Evolutionary conservation across 2,888 invertebrate species (phyloP).

Genomic region (Calephelis perditalis): DNA sequence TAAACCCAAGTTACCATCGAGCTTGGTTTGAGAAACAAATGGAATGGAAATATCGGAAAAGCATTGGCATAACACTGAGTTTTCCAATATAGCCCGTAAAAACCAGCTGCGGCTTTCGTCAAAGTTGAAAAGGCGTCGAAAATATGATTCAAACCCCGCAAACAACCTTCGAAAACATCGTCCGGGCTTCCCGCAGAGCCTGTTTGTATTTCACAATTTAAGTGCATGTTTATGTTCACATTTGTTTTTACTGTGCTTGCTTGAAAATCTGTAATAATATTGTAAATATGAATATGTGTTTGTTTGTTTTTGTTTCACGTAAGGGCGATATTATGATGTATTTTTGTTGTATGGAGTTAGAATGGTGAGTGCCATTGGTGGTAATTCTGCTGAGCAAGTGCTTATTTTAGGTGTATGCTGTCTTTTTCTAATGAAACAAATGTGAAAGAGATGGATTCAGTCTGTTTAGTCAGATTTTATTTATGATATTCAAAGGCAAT

Average conservation of each 20-base stretch:
- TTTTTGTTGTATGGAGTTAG: too few species aligned
- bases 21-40: conserved; percentile 18
- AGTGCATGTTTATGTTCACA: not conserved
- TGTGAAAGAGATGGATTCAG: too few species aligned
- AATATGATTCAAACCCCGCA: conserved; percentile 18
- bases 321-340: too few species aligned
- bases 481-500: too few species aligned
- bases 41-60: conserved; percentile 18
- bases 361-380: too few species aligned
- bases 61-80: conserved; percentile 17
- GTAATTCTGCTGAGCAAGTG: too few species aligned
- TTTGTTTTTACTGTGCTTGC: conserved; percentile 15
- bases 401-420: too few species aligned
- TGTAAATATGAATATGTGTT: too few species aligned
- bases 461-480: too few species aligned
- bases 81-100: conserved; percentile 14
- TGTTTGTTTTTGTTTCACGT: too few species aligned
- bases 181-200: not conserved
- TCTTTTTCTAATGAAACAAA: too few species aligned
- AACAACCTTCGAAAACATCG: conserved; percentile 12
- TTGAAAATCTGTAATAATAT: too few species aligned
- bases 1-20: conserved; percentile 5
- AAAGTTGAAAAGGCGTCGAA: conserved; percentile 22
- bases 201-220: conserved; percentile 3
- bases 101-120: conserved; percentile 21